Evolutionary conservation across 2,113 vertebrate genomes (phyloP).

Genomic region (Daubentonia madagascariensis): DNA sequence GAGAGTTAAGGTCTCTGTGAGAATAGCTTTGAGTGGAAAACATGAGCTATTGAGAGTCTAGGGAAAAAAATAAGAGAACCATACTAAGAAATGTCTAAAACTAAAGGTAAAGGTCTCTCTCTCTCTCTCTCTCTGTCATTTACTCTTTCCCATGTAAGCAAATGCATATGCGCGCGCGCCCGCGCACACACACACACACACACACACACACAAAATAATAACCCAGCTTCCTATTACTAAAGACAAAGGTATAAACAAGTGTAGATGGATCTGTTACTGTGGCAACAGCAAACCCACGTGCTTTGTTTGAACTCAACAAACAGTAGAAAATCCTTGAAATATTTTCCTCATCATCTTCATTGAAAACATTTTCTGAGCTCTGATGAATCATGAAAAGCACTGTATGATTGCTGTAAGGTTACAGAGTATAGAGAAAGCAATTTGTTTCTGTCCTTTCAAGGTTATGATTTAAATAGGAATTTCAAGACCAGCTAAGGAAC

Average conservation of each 20-base stretch:
- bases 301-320: constrained; percentile 43
- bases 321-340: constrained; percentile 58
- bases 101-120: not conserved
- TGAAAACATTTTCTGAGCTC: constrained; percentile 42
- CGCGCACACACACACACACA: not conserved
- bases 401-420: not conserved
- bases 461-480: constrained; percentile 47
- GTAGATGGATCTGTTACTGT: constrained; percentile 28
- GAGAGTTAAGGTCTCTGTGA: not conserved
- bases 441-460: constrained; percentile 42
- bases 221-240: constrained; percentile 21
- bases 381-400: not conserved
- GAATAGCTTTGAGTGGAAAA: not conserved
- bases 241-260: constrained; percentile 2
- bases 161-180: not conserved
- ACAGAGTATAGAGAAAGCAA: not conserved
- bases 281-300: not conserved
- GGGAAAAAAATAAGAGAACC: not conserved
- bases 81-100: not conserved
- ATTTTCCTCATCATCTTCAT: constrained; percentile 43
- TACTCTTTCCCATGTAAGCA: not conserved
- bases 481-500: not conserved
- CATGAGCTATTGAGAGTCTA: not conserved
- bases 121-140: not conserved
- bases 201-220: not conserved